A percentile compares a stretch with the other conserved stretches of the same genome.
Evolutionary conservation across 2,888 invertebrate species (phyloP).

Genomic region (Tinea pellionella): DNA sequence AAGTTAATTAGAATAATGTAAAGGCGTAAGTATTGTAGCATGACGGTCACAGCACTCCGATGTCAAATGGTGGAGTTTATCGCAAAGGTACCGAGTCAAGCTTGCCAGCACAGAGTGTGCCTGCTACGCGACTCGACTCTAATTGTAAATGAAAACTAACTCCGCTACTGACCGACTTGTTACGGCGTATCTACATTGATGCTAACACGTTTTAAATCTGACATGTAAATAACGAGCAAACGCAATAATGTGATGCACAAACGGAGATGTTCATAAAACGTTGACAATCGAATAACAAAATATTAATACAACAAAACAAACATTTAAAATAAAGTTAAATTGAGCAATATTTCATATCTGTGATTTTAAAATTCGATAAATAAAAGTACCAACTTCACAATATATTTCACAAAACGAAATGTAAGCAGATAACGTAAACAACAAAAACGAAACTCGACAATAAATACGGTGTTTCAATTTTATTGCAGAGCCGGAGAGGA

Average conservation of each 20-base stretch:
- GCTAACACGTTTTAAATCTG: neutral
- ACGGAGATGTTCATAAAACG: neutral
- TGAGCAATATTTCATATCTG: neutral
- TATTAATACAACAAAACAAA: neutral
- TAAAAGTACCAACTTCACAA: neutral
- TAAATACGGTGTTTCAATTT: neutral
- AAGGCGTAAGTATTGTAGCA: neutral
- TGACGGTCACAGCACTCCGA: conserved; percentile 16
- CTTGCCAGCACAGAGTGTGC: conserved; percentile 10
- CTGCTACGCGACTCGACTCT: neutral
- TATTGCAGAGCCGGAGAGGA: neutral
- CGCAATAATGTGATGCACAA: neutral
- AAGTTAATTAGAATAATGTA: neutral
- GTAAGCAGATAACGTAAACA: neutral
- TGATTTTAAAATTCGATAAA: neutral
- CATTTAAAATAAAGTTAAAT: neutral
- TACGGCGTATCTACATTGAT: neutral
- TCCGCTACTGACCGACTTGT: conserved; percentile 6
- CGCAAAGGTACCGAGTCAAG: conserved; percentile 15
- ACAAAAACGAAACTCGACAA: neutral
- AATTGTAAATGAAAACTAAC: conserved; percentile 10
- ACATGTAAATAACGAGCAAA: neutral
- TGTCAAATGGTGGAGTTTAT: conserved; percentile 19
- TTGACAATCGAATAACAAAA: neutral
- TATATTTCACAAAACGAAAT: neutral